A percentile compares a stretch with the other conserved stretches of the same genome.
These are phyloP conservation scores for Cyrtorhinus lividipennis DNA, from an alignment of 1,140 invertebrate species.

Conservation along the genomic window DNA sequence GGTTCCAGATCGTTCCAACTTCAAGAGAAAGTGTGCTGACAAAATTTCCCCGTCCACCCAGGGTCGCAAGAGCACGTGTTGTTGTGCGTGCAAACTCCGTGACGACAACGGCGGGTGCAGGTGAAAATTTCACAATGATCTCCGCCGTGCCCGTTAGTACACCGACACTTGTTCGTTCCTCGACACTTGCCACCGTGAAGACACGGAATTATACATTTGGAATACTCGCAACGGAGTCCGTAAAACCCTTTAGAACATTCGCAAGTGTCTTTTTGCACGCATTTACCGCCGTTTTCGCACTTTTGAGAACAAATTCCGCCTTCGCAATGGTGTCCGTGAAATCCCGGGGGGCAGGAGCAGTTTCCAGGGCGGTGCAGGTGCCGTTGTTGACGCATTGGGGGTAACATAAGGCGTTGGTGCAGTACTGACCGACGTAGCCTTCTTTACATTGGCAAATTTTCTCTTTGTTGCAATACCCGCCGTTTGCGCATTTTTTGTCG, in stretches of 20 bases:
- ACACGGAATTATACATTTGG: constrained; percentile 78
- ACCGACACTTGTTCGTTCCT: constrained; percentile 71
- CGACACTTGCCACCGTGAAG: constrained; percentile 70
- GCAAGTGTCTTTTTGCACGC: constrained; percentile 81
- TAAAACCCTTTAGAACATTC: constrained; percentile 80
- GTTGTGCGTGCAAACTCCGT: constrained; percentile 50
- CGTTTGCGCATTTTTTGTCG: constrained; percentile 69
- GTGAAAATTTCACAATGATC: constrained; percentile 73
- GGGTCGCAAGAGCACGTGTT: constrained; percentile 55
- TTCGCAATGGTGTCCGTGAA: constrained; percentile 82
- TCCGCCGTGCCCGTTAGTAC: constrained; percentile 57
- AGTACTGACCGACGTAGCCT: constrained; percentile 79
- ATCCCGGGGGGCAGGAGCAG: constrained; percentile 72
- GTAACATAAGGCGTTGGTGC: constrained; percentile 75
- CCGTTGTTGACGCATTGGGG: constrained; percentile 86
- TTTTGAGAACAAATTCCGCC: constrained; percentile 82
- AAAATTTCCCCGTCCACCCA: constrained; percentile 55
- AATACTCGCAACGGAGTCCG: constrained; percentile 75
- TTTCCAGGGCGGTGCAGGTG: constrained; percentile 74
- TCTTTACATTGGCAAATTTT: constrained; percentile 75
- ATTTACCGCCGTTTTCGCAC: constrained; percentile 87
- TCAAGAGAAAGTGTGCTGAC: constrained; percentile 38
- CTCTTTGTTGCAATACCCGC: constrained; percentile 62
- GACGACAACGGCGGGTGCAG: constrained; percentile 52
- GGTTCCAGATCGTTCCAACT: too few relatives aligned